These are phyloP conservation scores for Drosophila neocordata DNA, from an alignment of 1,140 invertebrate species.

Conservation along the genomic window DNA sequence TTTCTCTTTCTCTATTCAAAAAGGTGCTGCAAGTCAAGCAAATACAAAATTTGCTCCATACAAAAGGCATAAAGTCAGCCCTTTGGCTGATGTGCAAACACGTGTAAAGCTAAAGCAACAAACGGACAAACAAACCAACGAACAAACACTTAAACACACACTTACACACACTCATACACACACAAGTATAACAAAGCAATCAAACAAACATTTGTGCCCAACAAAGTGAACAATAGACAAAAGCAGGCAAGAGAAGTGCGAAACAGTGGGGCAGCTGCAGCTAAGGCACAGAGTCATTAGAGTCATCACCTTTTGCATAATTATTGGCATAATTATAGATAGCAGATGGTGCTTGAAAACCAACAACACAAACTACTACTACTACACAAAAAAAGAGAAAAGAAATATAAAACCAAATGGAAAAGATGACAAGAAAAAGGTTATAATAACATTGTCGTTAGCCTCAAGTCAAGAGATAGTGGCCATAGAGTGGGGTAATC, in stretches of 20 bases:
- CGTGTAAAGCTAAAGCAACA: slow-evolving; percentile 67
- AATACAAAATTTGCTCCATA: slow-evolving; percentile 56
- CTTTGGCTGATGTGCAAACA: slow-evolving; percentile 54
- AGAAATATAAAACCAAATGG: not conserved
- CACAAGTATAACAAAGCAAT: slow-evolving; percentile 36
- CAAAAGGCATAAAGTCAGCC: slow-evolving; percentile 54
- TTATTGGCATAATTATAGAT: slow-evolving; percentile 62
- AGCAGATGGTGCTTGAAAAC: slow-evolving; percentile 30
- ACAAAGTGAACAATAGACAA: slow-evolving; percentile 53
- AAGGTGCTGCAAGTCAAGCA: slow-evolving; percentile 72
- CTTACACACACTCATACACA: slow-evolving; percentile 24
- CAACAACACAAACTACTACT: not conserved
- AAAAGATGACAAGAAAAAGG: slow-evolving; percentile 33
- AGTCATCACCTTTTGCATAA: slow-evolving; percentile 60
- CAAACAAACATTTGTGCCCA: slow-evolving; percentile 51
- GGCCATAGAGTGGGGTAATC: slow-evolving; percentile 47
- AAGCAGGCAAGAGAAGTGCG: slow-evolving; percentile 24
- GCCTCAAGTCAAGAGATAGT: slow-evolving; percentile 10
- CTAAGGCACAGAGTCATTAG: slow-evolving; percentile 45
- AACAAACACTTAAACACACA: not conserved
- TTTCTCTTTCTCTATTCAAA: slow-evolving; percentile 13
- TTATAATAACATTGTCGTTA: slow-evolving; percentile 64
- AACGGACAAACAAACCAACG: slow-evolving; percentile 31
- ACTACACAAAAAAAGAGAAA: not conserved
- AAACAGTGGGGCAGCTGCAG: not conserved